Conservation (phyloP, 1,140 invertebrate genomes). For the Ridgeia piscesae region DNA sequence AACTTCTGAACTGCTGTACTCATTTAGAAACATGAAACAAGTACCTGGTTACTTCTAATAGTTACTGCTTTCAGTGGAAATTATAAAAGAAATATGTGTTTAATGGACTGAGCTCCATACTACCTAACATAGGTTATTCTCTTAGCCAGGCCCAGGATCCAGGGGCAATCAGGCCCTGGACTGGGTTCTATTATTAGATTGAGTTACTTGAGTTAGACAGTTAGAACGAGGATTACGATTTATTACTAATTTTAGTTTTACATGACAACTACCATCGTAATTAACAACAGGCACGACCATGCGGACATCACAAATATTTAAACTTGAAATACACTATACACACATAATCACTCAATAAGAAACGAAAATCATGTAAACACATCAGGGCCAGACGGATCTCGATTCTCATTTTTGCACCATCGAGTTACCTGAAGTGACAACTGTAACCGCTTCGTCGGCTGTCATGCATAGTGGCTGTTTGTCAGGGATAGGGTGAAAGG, state of each 20-base stretch:
- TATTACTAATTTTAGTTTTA: background rate
- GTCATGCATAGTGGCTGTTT: constrained; percentile 51
- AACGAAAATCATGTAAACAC: background rate
- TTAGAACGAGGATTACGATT: too few species aligned
- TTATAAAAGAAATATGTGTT: too few species aligned
- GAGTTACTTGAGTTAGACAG: too few species aligned
- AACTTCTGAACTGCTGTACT: too few species aligned
- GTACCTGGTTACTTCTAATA: too few species aligned
- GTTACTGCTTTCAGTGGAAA: too few species aligned
- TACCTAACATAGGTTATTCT: too few species aligned
- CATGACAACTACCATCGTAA: background rate
- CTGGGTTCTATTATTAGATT: too few species aligned
- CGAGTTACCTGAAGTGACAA: constrained; percentile 23
- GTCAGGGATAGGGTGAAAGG: constrained; percentile 55
- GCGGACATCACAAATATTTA: background rate
- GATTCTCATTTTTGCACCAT: background rate
- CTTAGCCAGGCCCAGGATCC: too few species aligned
- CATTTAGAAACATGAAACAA: too few species aligned
- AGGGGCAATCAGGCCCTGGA: too few species aligned
- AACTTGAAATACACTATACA: background rate
- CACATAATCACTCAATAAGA: background rate
- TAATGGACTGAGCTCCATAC: too few species aligned
- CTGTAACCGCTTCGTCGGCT: constrained; percentile 50
- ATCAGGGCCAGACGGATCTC: background rate
- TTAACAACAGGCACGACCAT: background rate